Percentiles rank a stretch among this genome's conserved stretches.
These are phyloP conservation scores for Megathymus violae DNA, from an alignment of 1,140 invertebrate genomes.

Conservation along the genomic window DNA sequence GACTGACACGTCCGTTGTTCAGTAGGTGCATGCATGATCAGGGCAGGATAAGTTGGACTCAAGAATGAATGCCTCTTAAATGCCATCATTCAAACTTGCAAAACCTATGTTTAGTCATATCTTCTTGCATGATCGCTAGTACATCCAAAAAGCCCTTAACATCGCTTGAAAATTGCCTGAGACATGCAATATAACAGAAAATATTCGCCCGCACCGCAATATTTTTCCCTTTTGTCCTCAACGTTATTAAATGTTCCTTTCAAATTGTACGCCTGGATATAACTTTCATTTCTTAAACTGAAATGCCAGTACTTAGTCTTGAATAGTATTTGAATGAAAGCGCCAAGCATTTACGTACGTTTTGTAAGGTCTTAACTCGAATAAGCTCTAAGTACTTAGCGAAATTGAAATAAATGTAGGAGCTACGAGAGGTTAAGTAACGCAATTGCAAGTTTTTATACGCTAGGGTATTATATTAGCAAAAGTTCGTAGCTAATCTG, in stretches of 20 bases:
- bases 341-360: conserved; percentile 8
- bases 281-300: conserved; percentile 22
- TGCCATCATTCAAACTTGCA: too few species aligned
- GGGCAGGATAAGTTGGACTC: too few species aligned
- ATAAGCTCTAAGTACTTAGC: conserved; percentile 7
- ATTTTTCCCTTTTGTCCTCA: conserved; percentile 17
- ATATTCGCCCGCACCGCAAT: conserved; percentile 4
- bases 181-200: background rate
- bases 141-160: background rate
- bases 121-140: too few species aligned
- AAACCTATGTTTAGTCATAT: too few species aligned
- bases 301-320: conserved; percentile 24
- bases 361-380: conserved; percentile 5
- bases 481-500: too few species aligned
- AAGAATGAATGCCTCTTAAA: too few species aligned
- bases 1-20: too few species aligned
- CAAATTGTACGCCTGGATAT: background rate
- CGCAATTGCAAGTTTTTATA: background rate
- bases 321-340: conserved; percentile 31
- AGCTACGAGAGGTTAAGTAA: background rate
- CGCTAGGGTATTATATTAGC: too few species aligned
- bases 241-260: conserved; percentile 27
- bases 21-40: too few species aligned
- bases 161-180: background rate
- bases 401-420: background rate